These are phyloP conservation scores for Cinclus mexicanus DNA, from an alignment of 2,113 vertebrate species.

Conservation along the genomic window DNA sequence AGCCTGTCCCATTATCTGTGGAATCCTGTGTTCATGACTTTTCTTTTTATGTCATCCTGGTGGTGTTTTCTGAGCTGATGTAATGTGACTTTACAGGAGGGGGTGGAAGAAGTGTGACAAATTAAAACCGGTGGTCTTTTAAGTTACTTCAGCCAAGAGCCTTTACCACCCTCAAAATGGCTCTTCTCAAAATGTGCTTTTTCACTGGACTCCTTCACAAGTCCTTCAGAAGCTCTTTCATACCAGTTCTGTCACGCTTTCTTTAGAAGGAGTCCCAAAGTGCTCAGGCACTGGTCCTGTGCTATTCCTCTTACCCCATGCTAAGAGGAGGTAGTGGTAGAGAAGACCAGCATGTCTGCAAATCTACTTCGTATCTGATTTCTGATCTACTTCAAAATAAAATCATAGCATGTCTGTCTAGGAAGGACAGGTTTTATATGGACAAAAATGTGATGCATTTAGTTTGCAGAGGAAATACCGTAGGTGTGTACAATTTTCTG, in stretches of 20 bases:
- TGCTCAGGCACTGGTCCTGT: background rate
- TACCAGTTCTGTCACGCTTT: background rate
- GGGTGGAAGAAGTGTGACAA: background rate
- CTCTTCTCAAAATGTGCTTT: background rate
- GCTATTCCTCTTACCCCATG: background rate
- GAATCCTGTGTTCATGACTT: background rate
- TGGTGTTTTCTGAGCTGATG: background rate
- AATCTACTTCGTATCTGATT: background rate
- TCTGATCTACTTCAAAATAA: background rate
- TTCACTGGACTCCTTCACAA: background rate
- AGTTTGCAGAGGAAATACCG: background rate
- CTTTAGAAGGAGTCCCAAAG: background rate
- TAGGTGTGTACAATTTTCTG: background rate
- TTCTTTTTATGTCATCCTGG: background rate
- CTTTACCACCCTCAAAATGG: background rate
- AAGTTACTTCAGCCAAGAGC: background rate
- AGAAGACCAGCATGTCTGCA: background rate
- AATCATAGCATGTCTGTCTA: background rate
- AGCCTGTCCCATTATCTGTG: fast-evolving
- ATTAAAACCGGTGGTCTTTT: background rate
- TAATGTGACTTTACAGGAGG: background rate
- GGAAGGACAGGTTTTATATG: background rate
- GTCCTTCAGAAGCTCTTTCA: background rate
- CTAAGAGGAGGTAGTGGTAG: background rate
- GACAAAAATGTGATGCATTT: background rate